These are phyloP conservation scores for Dromococcyx pavoninus DNA, from an alignment of 2,797 vertebrate species.

Conservation along the genomic window DNA sequence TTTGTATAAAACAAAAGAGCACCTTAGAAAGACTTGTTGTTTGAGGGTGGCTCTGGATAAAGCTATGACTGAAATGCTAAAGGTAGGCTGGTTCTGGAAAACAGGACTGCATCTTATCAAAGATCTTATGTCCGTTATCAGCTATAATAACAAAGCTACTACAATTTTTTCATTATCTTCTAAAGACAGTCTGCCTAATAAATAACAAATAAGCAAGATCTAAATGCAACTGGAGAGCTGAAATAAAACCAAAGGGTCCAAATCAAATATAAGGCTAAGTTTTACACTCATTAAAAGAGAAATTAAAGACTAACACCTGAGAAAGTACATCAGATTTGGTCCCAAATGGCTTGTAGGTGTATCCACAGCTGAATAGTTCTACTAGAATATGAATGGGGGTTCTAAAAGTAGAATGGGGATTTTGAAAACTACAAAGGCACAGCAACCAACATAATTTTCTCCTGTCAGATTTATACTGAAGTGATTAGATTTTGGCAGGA, in stretches of 20 bases:
- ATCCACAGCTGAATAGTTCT: background rate
- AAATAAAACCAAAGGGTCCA: background rate
- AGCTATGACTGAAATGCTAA: background rate
- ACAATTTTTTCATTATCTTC: background rate
- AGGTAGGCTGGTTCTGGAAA: background rate
- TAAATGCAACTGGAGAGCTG: background rate
- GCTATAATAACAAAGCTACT: background rate
- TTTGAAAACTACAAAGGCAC: conserved; percentile 33
- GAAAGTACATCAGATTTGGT: background rate
- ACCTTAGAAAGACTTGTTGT: conserved; percentile 23
- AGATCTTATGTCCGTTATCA: background rate
- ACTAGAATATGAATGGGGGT: background rate
- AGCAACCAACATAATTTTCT: background rate
- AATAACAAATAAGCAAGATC: background rate
- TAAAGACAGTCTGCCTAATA: background rate
- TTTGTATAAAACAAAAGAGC: conserved; percentile 12
- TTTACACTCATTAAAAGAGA: background rate
- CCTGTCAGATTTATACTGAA: background rate
- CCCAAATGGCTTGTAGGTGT: background rate
- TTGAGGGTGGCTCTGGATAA: background rate
- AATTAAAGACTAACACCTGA: background rate
- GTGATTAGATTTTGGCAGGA: background rate
- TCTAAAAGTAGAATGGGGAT: no score
- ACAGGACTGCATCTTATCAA: background rate
- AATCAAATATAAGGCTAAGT: background rate